Percentiles rank a stretch among this genome's conserved stretches.
phyloP scores from a whole-genome alignment of 1,140 invertebrate genomes.

The Dendrolimus kikuchii region DNA sequence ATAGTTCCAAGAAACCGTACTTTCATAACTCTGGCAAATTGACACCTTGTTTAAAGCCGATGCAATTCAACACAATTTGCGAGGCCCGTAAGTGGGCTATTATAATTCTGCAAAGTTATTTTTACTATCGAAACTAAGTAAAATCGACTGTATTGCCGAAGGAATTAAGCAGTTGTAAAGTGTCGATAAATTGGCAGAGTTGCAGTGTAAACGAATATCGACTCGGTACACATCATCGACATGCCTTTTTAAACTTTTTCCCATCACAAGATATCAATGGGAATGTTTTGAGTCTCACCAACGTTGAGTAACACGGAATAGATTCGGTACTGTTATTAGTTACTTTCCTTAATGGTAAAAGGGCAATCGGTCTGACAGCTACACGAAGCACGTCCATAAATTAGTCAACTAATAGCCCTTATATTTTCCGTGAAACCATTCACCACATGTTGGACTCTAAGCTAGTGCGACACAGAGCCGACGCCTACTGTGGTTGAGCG shows the following conservation, averaged over 20 bases:
- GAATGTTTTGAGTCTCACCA: conserved; percentile 45
- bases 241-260: conserved; percentile 61
- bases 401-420: too few species aligned
- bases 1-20: conserved; percentile 63
- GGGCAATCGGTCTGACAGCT: too few species aligned
- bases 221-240: conserved; percentile 50
- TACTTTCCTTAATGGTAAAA: too few species aligned
- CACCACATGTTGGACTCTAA: too few species aligned
- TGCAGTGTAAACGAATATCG: conserved; percentile 44
- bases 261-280: conserved; percentile 67
- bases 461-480: too few species aligned
- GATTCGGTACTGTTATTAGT: too few species aligned
- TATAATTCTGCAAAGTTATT: conserved; percentile 47
- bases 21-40: conserved; percentile 70
- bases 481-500: too few species aligned
- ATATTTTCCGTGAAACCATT: too few species aligned
- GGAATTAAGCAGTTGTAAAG: background rate
- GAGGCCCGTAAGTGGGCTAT: conserved; percentile 64
- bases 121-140: conserved; percentile 11
- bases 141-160: conserved; percentile 15
- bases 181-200: conserved; percentile 29
- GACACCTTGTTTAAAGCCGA: conserved; percentile 64
- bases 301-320: too few species aligned
- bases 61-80: conserved; percentile 65
- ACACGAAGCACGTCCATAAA: too few species aligned